These are phyloP conservation scores for Poecilus cupreus DNA, from an alignment of 2,888 invertebrate genomes.

Conservation along the genomic window DNA sequence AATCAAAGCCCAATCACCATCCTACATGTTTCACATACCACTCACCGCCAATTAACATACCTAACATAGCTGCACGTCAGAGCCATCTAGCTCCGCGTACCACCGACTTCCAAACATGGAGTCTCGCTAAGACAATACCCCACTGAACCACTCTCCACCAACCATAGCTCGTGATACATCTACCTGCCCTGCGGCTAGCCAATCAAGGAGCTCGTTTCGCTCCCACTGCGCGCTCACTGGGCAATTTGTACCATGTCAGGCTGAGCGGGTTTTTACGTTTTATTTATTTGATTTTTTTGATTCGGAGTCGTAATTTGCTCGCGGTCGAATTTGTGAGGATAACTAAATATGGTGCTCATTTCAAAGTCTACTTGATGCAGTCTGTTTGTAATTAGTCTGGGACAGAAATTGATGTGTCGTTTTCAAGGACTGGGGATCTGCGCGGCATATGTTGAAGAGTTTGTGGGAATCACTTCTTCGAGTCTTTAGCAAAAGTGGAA, in stretches of 20 bases:
- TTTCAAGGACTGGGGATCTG: constrained; percentile 6
- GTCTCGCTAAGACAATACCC: constrained; percentile 54
- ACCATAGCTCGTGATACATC: constrained; percentile 22
- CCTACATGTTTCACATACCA: constrained; percentile 30
- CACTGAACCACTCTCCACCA: constrained; percentile 31
- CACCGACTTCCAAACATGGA: constrained; percentile 53
- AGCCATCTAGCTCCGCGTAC: constrained; percentile 16
- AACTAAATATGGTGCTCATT: constrained; percentile 49
- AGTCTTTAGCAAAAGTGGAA: not conserved
- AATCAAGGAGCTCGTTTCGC: constrained; percentile 67
- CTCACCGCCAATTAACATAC: constrained; percentile 48
- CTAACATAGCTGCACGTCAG: constrained; percentile 46
- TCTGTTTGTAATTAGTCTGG: constrained; percentile 37
- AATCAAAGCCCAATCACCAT: constrained; percentile 43
- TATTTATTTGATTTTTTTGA: constrained; percentile 41
- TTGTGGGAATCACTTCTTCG: not conserved
- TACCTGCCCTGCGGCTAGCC: constrained; percentile 67
- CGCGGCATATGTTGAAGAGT: not conserved
- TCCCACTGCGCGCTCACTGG: constrained; percentile 61
- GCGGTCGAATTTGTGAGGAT: constrained; percentile 42
- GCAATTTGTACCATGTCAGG: constrained; percentile 55
- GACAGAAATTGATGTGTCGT: constrained; percentile 40
- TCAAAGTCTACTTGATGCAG: constrained; percentile 29
- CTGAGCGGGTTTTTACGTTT: constrained; percentile 26
- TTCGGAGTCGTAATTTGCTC: constrained; percentile 26